phyloP scores from a whole-genome alignment of 2,888 invertebrate genomes.

The Actias luna region DNA sequence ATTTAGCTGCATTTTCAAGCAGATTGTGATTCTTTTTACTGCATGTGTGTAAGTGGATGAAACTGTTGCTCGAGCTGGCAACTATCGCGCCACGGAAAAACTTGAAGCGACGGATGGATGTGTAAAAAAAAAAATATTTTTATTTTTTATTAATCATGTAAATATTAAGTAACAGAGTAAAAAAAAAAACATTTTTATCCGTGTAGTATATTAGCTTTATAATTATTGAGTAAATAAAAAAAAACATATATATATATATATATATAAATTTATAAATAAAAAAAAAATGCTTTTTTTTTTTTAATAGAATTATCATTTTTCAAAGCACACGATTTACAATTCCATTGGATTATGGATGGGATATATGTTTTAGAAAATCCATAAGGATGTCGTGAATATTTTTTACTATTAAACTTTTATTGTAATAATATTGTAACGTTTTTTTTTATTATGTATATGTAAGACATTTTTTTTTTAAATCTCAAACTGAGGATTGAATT shows the following conservation, averaged over 20 bases:
- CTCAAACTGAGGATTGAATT: slow-evolving; percentile 14
- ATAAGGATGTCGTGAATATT: slow-evolving; percentile 43
- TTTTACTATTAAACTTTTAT: not conserved
- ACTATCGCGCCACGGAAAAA: not conserved
- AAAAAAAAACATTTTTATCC: slow-evolving; percentile 4
- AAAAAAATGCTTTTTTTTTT: slow-evolving; percentile 8
- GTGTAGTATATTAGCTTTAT: slow-evolving; percentile 7
- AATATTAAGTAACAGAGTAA: slow-evolving; percentile 11
- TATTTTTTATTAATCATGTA: slow-evolving; percentile 11
- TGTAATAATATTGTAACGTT: not conserved
- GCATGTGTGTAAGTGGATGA: no score
- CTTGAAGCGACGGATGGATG: not conserved
- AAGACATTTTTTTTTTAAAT: not conserved
- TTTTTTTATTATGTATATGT: not conserved
- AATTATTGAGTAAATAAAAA: not conserved
- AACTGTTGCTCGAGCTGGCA: not conserved
- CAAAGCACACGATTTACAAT: slow-evolving; percentile 20
- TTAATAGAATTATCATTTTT: slow-evolving; percentile 29
- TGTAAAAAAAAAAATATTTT: not conserved
- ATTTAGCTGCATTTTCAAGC: no score
- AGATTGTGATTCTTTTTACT: no score
- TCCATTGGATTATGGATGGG: slow-evolving; percentile 70
- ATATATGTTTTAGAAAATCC: slow-evolving; percentile 63
- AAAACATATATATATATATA: not conserved
- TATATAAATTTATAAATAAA: slow-evolving; percentile 5